Conservation (phyloP, 2,888 invertebrate genomes). For the Drosophila picticornis region DNA sequence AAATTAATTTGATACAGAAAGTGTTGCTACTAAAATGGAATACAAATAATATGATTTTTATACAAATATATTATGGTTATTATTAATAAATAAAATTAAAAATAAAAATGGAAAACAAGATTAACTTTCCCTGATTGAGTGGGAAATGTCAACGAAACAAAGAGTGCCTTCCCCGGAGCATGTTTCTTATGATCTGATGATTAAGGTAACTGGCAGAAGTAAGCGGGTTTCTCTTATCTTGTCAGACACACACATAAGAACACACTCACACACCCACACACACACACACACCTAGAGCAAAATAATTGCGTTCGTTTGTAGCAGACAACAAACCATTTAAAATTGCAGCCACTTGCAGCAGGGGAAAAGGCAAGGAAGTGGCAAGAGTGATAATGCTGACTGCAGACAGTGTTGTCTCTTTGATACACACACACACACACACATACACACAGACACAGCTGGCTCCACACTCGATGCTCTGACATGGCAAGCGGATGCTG, state of each 20-base stretch:
- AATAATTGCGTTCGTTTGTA: conserved; percentile 49
- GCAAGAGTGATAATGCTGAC: conserved; percentile 22
- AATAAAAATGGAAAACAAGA: neutral
- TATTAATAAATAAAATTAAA: neutral
- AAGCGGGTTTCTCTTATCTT: neutral
- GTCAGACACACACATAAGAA: neutral
- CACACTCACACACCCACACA: neutral
- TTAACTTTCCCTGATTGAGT: neutral
- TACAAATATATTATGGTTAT: neutral
- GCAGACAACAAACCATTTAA: conserved; percentile 41
- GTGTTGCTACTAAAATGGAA: neutral
- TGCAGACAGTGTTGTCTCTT: conserved; percentile 57
- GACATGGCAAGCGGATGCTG: conserved; percentile 64
- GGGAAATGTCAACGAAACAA: neutral
- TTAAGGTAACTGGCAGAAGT: neutral
- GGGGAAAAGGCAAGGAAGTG: conserved; percentile 2
- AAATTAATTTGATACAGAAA: too few species aligned
- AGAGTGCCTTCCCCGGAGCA: neutral
- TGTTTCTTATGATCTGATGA: neutral
- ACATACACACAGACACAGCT: conserved; percentile 10
- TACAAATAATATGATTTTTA: rapidly evolving
- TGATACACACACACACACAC: conserved; percentile 36
- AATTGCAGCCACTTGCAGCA: conserved; percentile 68
- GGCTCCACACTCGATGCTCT: conserved; percentile 38
- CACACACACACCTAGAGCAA: conserved; percentile 1